Conservation (phyloP, 2,113 vertebrate species). For the Nyctibius bracteatus region DNA sequence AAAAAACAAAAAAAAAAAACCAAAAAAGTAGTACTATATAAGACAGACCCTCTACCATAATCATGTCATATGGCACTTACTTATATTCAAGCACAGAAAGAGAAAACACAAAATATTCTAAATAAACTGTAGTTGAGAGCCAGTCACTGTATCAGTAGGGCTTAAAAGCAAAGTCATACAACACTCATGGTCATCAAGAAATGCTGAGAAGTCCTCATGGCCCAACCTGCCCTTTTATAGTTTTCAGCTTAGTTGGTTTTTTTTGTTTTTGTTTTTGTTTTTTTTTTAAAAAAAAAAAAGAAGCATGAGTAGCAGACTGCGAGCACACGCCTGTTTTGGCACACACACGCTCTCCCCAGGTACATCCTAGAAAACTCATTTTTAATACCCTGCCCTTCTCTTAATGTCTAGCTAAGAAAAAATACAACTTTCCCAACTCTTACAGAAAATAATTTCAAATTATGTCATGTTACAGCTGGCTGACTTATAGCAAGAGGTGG, state of each 20-base stretch:
- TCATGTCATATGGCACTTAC: not conserved
- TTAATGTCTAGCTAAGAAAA: not conserved
- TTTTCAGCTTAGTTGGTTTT: not conserved
- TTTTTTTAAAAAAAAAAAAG: not conserved
- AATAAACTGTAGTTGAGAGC: not conserved
- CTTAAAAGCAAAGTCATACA: not conserved
- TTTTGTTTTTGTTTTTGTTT: too few relatives aligned
- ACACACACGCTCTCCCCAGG: rapidly evolving
- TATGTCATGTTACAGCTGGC: not conserved
- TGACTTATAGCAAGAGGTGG: not conserved
- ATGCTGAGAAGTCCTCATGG: not conserved
- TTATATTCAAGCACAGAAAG: not conserved
- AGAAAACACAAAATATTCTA: not conserved
- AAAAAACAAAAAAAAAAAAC: too few relatives aligned
- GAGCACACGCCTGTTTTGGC: not conserved
- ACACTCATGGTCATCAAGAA: not conserved
- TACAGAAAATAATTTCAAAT: rapidly evolving
- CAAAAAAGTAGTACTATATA: not conserved
- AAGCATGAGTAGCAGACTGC: not conserved
- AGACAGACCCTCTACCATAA: not conserved
- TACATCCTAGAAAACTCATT: not conserved
- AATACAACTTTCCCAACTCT: not conserved
- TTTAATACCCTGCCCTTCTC: not conserved
- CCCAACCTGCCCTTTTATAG: not conserved
- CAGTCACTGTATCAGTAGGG: not conserved